Evolutionary conservation across 1,140 invertebrate genomes (phyloP).

Genomic region (Pygmarrhopalites habei): DNA sequence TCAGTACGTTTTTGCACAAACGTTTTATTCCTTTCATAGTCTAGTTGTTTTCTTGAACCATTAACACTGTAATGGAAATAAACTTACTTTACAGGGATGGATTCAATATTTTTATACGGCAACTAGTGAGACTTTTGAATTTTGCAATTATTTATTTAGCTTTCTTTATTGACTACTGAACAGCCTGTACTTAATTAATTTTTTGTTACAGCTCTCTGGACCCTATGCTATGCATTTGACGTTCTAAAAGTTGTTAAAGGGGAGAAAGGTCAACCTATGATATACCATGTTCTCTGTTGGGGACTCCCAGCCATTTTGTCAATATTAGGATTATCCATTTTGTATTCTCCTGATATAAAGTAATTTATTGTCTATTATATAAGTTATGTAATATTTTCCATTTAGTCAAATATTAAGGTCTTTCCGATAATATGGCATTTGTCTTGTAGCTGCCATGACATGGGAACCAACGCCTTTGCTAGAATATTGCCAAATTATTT

Average conservation of each 20-base stretch:
- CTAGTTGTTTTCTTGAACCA: no score
- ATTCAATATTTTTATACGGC: constrained; percentile 77
- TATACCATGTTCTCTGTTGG: constrained; percentile 65
- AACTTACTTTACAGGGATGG: constrained; percentile 65
- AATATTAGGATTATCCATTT: constrained; percentile 57
- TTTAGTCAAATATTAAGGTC: not conserved
- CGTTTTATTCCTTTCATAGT: no score
- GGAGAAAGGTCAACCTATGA: constrained; percentile 48
- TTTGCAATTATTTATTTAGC: no score
- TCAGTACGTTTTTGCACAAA: no score
- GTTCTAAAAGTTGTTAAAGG: constrained; percentile 61
- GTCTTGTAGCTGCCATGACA: constrained; percentile 62
- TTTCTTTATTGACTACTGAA: no score
- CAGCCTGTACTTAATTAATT: no score
- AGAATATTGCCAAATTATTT: constrained; percentile 70
- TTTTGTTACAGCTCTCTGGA: no score
- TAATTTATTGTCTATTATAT: constrained; percentile 44
- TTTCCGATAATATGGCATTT: constrained; percentile 10
- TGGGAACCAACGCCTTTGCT: constrained; percentile 53
- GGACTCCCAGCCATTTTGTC: constrained; percentile 60
- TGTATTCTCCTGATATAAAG: constrained; percentile 70
- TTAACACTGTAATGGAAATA: no score
- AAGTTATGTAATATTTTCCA: not conserved
- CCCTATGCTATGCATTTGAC: constrained; percentile 70
- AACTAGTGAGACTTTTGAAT: no score